Percentiles rank a stretch among this genome's conserved stretches.
These are phyloP conservation scores for Philereme transversata DNA, from an alignment of 2,888 invertebrate genomes.

Conservation along the genomic window DNA sequence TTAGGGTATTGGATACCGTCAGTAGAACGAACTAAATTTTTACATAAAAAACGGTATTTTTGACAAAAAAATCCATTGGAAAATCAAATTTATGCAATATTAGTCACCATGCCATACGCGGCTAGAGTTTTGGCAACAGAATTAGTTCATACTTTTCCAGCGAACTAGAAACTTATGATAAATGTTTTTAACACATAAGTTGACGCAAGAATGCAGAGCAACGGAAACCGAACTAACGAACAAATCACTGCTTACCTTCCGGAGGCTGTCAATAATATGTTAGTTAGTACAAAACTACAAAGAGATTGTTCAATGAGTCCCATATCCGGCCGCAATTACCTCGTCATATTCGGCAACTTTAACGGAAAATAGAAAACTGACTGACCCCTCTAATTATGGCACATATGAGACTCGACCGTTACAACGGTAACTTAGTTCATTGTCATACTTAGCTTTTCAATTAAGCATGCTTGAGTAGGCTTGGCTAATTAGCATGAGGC, in stretches of 20 bases:
- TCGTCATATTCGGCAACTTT: slow-evolving; percentile 24
- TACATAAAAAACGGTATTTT: neutral
- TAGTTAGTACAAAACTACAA: slow-evolving; percentile 5
- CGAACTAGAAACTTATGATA: neutral
- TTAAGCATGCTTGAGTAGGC: slow-evolving; percentile 43
- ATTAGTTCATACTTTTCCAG: neutral
- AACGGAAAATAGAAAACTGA: slow-evolving; percentile 25
- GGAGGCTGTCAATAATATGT: neutral
- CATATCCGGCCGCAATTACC: slow-evolving; percentile 21
- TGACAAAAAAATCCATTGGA: neutral
- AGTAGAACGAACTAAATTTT: neutral
- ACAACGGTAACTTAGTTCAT: slow-evolving; percentile 50
- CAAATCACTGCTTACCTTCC: neutral
- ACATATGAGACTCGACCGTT: slow-evolving; percentile 50
- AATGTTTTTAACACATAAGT: neutral
- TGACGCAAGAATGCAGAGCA: neutral
- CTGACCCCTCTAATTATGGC: slow-evolving; percentile 55
- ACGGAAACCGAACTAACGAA: neutral
- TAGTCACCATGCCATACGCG: neutral
- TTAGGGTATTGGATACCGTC: slow-evolving; percentile 5
- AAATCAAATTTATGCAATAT: neutral
- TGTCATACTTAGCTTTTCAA: slow-evolving; percentile 53
- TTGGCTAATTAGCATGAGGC: slow-evolving; percentile 28
- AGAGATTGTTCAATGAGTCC: slow-evolving; percentile 13
- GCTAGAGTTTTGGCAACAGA: neutral